phyloP scores from a whole-genome alignment of 2,888 invertebrate genomes.

The Serripes groenlandicus region DNA sequence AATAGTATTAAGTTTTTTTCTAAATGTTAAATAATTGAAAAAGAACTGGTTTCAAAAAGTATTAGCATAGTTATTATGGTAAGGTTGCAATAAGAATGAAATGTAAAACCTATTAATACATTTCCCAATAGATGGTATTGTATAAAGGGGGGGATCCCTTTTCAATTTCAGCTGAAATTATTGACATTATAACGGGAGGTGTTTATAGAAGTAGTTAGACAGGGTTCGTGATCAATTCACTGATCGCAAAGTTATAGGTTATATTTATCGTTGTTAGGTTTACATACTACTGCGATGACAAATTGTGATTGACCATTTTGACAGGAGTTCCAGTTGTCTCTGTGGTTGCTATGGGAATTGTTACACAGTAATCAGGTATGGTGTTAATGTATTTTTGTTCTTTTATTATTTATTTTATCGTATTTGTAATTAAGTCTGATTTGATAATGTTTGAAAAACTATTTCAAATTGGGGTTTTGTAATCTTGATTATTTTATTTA shows the following conservation, averaged over 20 bases:
- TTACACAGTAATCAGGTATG: slow-evolving; percentile 13
- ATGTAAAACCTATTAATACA: slow-evolving; percentile 7
- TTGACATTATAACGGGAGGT: slow-evolving; percentile 8
- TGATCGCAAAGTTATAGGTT: slow-evolving; percentile 28
- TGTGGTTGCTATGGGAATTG: slow-evolving; percentile 48
- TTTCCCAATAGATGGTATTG: slow-evolving; percentile 20
- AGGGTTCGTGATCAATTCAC: slow-evolving; percentile 12
- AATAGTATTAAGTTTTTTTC: too few species aligned
- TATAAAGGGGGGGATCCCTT: background rate
- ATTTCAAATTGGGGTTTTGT: background rate
- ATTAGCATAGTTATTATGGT: slow-evolving; percentile 18
- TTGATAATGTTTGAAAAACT: too few species aligned
- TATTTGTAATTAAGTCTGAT: too few species aligned
- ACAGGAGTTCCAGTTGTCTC: slow-evolving; percentile 14
- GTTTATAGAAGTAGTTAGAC: slow-evolving; percentile 18
- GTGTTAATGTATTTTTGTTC: too few species aligned
- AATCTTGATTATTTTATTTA: background rate
- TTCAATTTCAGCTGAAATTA: slow-evolving; percentile 16
- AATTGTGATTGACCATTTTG: slow-evolving; percentile 20
- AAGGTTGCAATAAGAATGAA: slow-evolving; percentile 10
- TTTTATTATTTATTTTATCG: too few species aligned
- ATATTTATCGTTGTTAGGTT: slow-evolving; percentile 52
- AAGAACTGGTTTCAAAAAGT: too few species aligned
- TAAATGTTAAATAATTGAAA: too few species aligned
- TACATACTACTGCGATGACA: slow-evolving; percentile 31